A percentile compares a stretch with the other conserved stretches of the same genome.
These are phyloP conservation scores for Euphydryas editha DNA, from an alignment of 2,888 invertebrate species.

Conservation along the genomic window DNA sequence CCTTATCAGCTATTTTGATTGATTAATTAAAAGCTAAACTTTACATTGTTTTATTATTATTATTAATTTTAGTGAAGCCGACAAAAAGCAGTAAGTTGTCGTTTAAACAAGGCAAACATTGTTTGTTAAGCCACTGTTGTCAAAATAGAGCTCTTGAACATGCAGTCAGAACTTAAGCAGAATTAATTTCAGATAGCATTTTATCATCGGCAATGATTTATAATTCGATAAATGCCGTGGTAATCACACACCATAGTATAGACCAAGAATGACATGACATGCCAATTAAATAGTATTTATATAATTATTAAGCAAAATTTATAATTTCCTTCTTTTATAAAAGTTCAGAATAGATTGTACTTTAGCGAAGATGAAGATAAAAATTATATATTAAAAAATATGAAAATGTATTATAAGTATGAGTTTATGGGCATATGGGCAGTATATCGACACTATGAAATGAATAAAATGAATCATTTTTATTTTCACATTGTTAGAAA, in stretches of 20 bases:
- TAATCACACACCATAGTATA: background rate
- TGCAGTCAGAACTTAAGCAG: conserved; percentile 25
- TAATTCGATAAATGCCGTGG: background rate
- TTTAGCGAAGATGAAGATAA: background rate
- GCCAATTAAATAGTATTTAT: background rate
- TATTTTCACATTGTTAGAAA: too few species aligned
- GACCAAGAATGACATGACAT: background rate
- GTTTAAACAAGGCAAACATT: conserved; percentile 13
- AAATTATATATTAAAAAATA: background rate
- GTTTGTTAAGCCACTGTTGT: background rate
- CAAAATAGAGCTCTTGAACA: conserved; percentile 11
- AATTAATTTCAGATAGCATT: conserved; percentile 6
- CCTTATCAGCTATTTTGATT: too few species aligned
- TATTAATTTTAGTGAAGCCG: too few species aligned
- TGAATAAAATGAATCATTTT: too few species aligned
- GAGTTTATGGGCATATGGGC: too few species aligned
- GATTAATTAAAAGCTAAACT: too few species aligned
- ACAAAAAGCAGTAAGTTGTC: too few species aligned
- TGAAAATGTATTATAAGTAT: background rate
- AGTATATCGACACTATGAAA: too few species aligned
- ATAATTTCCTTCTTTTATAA: too few species aligned
- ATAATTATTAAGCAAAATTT: background rate
- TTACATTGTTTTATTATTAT: too few species aligned
- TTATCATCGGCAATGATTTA: conserved; percentile 9
- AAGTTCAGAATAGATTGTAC: too few species aligned